Evolutionary conservation across 2,888 invertebrate species (phyloP).

Genomic region (Dasysyrphus tricinctus): DNA sequence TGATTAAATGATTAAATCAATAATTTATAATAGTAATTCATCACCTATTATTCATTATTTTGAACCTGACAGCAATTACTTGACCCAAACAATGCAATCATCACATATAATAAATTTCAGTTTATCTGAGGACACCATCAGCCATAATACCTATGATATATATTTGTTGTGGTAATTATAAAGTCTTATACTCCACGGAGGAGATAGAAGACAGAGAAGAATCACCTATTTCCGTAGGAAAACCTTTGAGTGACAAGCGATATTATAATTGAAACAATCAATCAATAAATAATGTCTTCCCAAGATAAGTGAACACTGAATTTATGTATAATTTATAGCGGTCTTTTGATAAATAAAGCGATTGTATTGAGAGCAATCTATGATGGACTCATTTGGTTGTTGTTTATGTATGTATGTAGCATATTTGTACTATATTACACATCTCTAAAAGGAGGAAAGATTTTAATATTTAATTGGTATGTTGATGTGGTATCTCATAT

Average conservation of each 20-base stretch:
- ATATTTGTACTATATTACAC: neutral
- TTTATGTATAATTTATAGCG: conserved; percentile 68
- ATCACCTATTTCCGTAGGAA: conserved; percentile 69
- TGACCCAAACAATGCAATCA: conserved; percentile 36
- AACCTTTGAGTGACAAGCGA: conserved; percentile 71
- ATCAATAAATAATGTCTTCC: conserved; percentile 70
- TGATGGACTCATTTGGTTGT: conserved; percentile 9
- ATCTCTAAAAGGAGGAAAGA: conserved; percentile 1
- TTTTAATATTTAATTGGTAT: conserved; percentile 28
- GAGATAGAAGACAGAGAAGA: conserved; percentile 27
- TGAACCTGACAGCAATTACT: conserved; percentile 58
- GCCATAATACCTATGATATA: conserved; percentile 34
- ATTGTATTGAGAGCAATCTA: conserved; percentile 44
- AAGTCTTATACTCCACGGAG: conserved; percentile 29
- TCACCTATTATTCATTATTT: conserved; percentile 36
- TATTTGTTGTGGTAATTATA: conserved; percentile 39
- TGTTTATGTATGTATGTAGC: neutral
- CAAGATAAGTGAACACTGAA: conserved; percentile 63
- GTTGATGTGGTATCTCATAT: neutral
- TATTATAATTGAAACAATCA: conserved; percentile 73
- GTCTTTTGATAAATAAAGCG: conserved; percentile 49
- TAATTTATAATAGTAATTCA: conserved; percentile 39
- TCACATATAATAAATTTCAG: conserved; percentile 36
- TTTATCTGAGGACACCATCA: conserved; percentile 27
- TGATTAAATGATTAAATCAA: conserved; percentile 16